These are phyloP conservation scores for Aepyceros melampus DNA, from an alignment of 2,113 vertebrate genomes.

Conservation along the genomic window DNA sequence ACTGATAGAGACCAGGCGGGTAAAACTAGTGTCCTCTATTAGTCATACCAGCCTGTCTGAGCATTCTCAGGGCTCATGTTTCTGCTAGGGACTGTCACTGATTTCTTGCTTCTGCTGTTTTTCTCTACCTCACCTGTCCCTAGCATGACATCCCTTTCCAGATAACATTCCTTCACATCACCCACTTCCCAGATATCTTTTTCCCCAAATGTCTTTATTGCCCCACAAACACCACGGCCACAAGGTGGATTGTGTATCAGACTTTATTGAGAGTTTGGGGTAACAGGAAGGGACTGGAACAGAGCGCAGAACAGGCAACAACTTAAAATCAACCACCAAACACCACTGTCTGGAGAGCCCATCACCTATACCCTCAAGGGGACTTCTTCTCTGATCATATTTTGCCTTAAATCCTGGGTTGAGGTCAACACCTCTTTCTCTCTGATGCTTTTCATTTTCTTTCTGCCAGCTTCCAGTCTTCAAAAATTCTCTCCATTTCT, in stretches of 20 bases:
- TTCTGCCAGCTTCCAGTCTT: background rate
- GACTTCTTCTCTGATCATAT: too few relatives aligned
- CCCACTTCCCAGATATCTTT: background rate
- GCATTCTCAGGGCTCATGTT: background rate
- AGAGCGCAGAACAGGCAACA: background rate
- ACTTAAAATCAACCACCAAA: background rate
- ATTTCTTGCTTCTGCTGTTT: background rate
- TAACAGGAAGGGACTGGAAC: background rate
- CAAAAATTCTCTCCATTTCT: background rate
- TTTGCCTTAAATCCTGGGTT: background rate
- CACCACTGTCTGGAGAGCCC: background rate
- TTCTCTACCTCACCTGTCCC: background rate
- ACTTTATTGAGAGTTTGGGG: background rate
- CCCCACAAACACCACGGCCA: background rate
- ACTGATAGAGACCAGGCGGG: too few relatives aligned
- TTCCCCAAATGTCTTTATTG: background rate
- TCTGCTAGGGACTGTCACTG: background rate
- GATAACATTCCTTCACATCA: background rate
- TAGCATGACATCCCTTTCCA: background rate
- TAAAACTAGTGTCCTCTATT: too few relatives aligned
- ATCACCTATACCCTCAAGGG: rapidly evolving
- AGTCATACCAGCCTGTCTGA: rapidly evolving
- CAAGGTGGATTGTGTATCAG: background rate
- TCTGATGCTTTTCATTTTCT: background rate
- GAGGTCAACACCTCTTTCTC: background rate